Conservation (phyloP, 2,888 invertebrate species). For the Diloba caeruleocephala region DNA sequence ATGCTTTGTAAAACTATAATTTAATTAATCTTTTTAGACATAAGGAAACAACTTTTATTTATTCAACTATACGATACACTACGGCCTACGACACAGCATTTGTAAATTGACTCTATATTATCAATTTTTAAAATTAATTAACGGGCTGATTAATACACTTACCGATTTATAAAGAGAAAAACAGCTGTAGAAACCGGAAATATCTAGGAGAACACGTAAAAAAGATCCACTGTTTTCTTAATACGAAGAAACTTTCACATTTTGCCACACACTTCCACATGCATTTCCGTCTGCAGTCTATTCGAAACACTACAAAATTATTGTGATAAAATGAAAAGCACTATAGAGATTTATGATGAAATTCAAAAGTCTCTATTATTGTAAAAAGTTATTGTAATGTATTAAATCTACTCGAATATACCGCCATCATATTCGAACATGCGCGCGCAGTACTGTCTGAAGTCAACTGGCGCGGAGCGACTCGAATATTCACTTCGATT, state of each 20-base stretch:
- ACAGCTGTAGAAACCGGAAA: constrained; percentile 55
- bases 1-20: no score
- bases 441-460: constrained; percentile 70
- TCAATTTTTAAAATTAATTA: no score
- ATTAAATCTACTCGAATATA: constrained; percentile 57
- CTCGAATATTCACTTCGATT: constrained; percentile 68
- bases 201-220: constrained; percentile 59
- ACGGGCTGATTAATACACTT: constrained; percentile 25
- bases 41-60: constrained; percentile 33
- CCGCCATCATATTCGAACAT: constrained; percentile 66
- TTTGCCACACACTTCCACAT: constrained; percentile 66
- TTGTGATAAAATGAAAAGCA: constrained; percentile 26
- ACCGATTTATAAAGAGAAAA: constrained; percentile 40
- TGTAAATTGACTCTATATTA: no score
- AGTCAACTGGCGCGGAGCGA: constrained; percentile 74
- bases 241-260: constrained; percentile 78
- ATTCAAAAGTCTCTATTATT: constrained; percentile 7
- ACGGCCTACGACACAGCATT: no score
- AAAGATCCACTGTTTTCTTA: constrained; percentile 63
- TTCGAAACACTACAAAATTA: constrained; percentile 24
- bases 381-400: constrained; percentile 56
- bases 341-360: constrained; percentile 19
- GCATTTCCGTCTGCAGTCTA: constrained; percentile 50
- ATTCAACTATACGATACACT: no score
- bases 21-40: constrained; percentile 1